Percentiles rank a stretch among this genome's conserved stretches.
Evolutionary conservation across 2,113 vertebrate genomes (phyloP).

Genomic region (Geococcyx californianus): DNA sequence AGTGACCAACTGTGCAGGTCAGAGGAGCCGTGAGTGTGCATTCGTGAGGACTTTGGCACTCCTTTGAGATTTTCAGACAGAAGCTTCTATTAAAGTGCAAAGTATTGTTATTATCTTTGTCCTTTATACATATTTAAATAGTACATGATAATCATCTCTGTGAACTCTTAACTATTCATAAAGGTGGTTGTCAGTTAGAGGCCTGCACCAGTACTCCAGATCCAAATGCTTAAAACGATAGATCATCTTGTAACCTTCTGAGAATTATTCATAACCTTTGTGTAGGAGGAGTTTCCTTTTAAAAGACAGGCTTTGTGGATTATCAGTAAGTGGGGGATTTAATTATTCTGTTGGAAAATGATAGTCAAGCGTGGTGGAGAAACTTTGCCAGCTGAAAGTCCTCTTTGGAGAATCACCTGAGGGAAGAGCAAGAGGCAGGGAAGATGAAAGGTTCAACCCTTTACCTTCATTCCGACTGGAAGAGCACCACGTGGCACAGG

Average conservation of each 20-base stretch:
- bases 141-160: conserved; percentile 74
- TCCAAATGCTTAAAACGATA: conserved; percentile 63
- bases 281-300: conserved; percentile 35
- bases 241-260: conserved; percentile 46
- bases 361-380: not conserved
- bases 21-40: conserved; percentile 40
- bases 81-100: conserved; percentile 69
- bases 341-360: not conserved
- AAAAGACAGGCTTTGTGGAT: not conserved
- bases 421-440: not conserved
- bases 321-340: not conserved
- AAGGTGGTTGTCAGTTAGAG: conserved; percentile 69
- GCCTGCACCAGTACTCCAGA: conserved; percentile 51
- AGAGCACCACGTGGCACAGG: not conserved
- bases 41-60: conserved; percentile 1
- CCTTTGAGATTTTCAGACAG: conserved; percentile 63
- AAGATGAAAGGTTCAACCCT: not conserved
- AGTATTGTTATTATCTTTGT: conserved; percentile 75
- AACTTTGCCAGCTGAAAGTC: not conserved
- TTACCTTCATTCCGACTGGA: not conserved
- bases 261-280: conserved; percentile 49
- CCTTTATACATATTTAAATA: conserved; percentile 77
- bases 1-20: conserved; percentile 48
- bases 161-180: conserved; percentile 76
- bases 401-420: not conserved